Conservation (phyloP, 1,140 invertebrate species). For the Pachypeltis micranthus region DNA sequence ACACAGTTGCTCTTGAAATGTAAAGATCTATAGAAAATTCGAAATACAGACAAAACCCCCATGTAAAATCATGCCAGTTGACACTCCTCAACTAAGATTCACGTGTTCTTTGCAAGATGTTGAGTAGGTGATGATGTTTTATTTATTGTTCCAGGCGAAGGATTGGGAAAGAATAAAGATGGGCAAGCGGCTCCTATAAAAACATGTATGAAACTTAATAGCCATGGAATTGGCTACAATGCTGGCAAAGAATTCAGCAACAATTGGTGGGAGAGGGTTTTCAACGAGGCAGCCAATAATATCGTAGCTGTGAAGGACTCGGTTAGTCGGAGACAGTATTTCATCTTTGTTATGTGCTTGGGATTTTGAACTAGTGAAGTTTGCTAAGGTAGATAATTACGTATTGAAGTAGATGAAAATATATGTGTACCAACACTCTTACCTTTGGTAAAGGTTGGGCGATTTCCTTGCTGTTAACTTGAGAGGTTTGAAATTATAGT, state of each 20-base stretch:
- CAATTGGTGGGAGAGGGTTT: slow-evolving; percentile 70
- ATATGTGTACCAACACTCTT: no score
- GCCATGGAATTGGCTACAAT: slow-evolving; percentile 62
- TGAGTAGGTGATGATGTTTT: not conserved
- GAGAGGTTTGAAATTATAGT: no score
- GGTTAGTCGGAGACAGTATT: no score
- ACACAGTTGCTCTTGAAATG: not conserved
- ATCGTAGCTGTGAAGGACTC: not conserved
- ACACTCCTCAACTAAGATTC: not conserved
- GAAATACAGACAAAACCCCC: not conserved
- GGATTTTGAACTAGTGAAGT: no score
- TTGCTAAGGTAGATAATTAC: no score
- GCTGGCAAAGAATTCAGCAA: slow-evolving; percentile 54
- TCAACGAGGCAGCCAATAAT: slow-evolving; percentile 47
- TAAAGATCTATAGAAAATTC: not conserved
- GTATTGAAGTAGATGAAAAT: no score
- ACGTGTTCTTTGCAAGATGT: not conserved
- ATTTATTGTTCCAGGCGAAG: slow-evolving; percentile 48
- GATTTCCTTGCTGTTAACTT: no score
- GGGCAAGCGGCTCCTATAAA: slow-evolving; percentile 62
- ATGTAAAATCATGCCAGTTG: not conserved
- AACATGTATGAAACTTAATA: slow-evolving; percentile 64
- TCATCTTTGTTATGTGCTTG: no score
- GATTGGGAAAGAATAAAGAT: slow-evolving; percentile 61
- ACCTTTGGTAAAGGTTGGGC: no score